Percentiles rank a stretch among this genome's conserved stretches.
Conservation (phyloP, 2,113 vertebrate species). For the Orcinus orca region DNA sequence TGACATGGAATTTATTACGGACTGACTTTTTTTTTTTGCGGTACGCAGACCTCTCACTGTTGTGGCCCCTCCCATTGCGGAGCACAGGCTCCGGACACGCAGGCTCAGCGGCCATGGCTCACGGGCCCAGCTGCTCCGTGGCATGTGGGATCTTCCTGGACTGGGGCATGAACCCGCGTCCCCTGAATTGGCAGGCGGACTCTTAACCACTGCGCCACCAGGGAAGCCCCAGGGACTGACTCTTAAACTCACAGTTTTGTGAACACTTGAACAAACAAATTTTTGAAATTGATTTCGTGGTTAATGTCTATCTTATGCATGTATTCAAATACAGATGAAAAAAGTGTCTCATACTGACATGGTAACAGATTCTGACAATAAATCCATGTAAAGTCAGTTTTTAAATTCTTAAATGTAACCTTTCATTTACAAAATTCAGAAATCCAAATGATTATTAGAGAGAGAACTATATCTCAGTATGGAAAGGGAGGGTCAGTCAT, state of each 20-base stretch:
- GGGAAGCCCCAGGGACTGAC: not conserved
- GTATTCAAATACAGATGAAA: not conserved
- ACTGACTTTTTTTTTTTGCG: not conserved
- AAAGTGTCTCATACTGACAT: not conserved
- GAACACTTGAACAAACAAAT: slow-evolving; percentile 21
- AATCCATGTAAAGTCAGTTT: not conserved
- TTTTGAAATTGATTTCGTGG: not conserved
- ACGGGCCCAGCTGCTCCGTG: no score
- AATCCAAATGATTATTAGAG: slow-evolving; percentile 19
- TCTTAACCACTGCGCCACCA: no score
- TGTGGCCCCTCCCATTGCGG: no score
- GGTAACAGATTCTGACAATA: not conserved
- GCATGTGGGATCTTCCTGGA: no score
- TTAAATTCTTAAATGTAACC: not conserved
- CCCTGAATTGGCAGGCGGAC: no score
- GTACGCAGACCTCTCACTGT: no score
- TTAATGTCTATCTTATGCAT: not conserved
- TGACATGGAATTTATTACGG: slow-evolving; percentile 34
- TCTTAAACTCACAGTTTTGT: slow-evolving; percentile 38
- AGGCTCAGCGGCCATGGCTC: no score
- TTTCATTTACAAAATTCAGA: slow-evolving; percentile 31
- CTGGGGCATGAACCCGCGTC: no score
- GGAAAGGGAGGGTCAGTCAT: not conserved
- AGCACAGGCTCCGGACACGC: no score
- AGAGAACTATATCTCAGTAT: not conserved